Conservation (phyloP, 2,797 vertebrate species). For the Ctenopoma kingsleyae region DNA sequence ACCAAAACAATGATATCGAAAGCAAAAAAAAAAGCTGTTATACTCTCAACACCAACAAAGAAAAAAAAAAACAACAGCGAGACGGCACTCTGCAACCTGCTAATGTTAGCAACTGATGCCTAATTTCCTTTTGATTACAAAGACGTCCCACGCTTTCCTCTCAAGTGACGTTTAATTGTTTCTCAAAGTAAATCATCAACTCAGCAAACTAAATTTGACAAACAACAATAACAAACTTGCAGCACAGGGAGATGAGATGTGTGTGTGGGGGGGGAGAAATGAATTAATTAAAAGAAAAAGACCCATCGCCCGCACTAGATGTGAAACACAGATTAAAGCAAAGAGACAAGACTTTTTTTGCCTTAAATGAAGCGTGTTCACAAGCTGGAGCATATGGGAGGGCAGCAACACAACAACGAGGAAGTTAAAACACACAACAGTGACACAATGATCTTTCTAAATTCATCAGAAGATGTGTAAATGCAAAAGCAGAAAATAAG, state of each 20-base stretch:
- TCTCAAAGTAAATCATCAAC: constrained; percentile 84
- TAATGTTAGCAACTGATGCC: constrained; percentile 77
- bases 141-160: constrained; percentile 82
- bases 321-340: constrained; percentile 45
- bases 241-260: constrained; percentile 49
- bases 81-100: constrained; percentile 63
- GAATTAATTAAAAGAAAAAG: constrained; percentile 57
- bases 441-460: not conserved
- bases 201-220: constrained; percentile 81
- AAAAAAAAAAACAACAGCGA: constrained; percentile 52
- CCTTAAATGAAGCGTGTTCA: constrained; percentile 47
- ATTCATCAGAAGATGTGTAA: not conserved
- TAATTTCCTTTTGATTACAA: constrained; percentile 84
- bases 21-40: constrained; percentile 33
- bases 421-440: not conserved
- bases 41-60: constrained; percentile 50
- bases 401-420: constrained; percentile 8
- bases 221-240: constrained; percentile 77
- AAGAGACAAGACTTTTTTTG: constrained; percentile 36
- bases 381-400: constrained; percentile 15
- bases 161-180: constrained; percentile 82
- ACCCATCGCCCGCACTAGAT: constrained; percentile 42
- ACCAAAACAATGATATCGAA: constrained; percentile 63
- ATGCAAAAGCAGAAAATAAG: not conserved
- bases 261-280: constrained; percentile 8